phyloP scores from a whole-genome alignment of 2,113 vertebrate genomes.

The Serilophus lunatus region DNA sequence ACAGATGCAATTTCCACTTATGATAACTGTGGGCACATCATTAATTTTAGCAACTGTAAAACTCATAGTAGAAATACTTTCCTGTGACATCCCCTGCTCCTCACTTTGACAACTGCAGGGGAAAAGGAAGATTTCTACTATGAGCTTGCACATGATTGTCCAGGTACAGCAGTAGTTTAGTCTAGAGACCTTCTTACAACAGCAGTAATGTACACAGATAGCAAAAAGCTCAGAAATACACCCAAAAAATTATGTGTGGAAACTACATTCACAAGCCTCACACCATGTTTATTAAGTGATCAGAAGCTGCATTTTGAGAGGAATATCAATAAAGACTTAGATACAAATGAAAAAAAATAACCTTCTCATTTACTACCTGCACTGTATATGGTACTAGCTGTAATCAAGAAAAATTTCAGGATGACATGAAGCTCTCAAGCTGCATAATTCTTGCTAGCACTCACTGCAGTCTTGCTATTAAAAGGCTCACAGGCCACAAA shows the following conservation, averaged over 20 bases:
- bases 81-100: neutral
- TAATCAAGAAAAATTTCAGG: conserved; percentile 7
- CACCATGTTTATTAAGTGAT: neutral
- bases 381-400: neutral
- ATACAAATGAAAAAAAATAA: neutral
- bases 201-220: neutral
- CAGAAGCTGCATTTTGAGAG: neutral
- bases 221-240: neutral
- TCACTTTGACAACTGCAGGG: neutral
- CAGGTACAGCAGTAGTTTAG: neutral
- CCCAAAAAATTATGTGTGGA: neutral
- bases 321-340: neutral
- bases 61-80: neutral
- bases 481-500: neutral
- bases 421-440: neutral
- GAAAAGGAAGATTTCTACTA: neutral
- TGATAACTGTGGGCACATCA: neutral
- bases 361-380: neutral
- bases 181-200: neutral
- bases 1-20: neutral
- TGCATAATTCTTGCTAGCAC: neutral
- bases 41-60: neutral
- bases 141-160: neutral
- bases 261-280: neutral
- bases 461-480: neutral